phyloP scores from a whole-genome alignment of 2,797 vertebrate species.

The Percopsis omiscomaycus region DNA sequence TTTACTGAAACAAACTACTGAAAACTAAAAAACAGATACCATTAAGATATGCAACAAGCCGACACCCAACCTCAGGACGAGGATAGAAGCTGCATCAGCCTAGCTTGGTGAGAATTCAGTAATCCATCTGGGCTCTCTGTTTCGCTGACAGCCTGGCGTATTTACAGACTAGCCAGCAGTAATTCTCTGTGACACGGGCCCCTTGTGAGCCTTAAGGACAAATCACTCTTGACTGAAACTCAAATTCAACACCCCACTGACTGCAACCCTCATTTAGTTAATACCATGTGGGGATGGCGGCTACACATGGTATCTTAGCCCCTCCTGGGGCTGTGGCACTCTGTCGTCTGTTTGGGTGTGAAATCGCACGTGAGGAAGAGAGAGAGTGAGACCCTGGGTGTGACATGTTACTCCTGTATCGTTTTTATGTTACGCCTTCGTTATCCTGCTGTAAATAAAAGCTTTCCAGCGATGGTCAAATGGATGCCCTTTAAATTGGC shows the following conservation, averaged over 20 bases:
- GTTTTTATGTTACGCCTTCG: neutral
- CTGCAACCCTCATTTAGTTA: conserved; percentile 21
- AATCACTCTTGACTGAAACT: conserved; percentile 11
- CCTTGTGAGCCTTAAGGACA: conserved; percentile 1
- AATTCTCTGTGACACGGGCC: conserved; percentile 18
- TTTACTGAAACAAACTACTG: too few species aligned
- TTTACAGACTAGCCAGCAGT: neutral
- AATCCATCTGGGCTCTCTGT: conserved; percentile 31
- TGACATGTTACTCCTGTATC: neutral
- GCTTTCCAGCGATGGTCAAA: conserved; percentile 8
- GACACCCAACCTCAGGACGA: conserved; percentile 22
- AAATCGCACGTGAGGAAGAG: neutral
- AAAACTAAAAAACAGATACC: too few species aligned
- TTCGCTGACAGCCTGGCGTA: neutral
- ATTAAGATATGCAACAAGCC: conserved; percentile 7
- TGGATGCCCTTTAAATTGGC: conserved; percentile 18
- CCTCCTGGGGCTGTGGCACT: conserved; percentile 3
- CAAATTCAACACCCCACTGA: conserved; percentile 11
- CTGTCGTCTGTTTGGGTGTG: conserved; percentile 10
- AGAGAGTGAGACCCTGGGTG: neutral
- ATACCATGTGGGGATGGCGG: conserved; percentile 12
- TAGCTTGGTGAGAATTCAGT: conserved; percentile 28
- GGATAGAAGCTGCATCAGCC: conserved; percentile 41
- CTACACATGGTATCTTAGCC: neutral
- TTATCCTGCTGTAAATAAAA: neutral